Evolutionary conservation across 2,113 vertebrate species (phyloP).

Genomic region (Brachypodius melanocephalos): DNA sequence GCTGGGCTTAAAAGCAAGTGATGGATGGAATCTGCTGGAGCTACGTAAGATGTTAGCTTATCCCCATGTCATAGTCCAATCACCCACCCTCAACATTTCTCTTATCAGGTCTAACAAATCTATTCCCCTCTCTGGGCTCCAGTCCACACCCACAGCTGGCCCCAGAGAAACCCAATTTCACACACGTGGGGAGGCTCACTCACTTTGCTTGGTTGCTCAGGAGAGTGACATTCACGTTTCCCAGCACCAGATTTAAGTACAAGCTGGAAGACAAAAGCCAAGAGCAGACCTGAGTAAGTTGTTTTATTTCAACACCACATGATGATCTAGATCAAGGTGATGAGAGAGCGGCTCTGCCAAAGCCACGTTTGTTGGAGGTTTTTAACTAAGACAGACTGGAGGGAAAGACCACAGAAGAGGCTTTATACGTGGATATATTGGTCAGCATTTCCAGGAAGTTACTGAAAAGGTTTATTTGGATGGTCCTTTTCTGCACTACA

Average conservation of each 20-base stretch:
- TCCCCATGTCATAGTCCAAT: fast-evolving
- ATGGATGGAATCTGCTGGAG: neutral
- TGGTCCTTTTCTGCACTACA: neutral
- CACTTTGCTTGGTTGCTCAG: constrained; percentile 98
- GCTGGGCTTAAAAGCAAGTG: neutral
- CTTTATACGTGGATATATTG: neutral
- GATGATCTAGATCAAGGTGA: neutral
- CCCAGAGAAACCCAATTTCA: neutral
- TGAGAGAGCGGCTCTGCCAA: neutral
- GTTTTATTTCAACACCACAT: neutral
- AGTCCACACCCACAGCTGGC: neutral
- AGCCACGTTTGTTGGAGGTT: neutral
- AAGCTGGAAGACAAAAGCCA: constrained; percentile 77
- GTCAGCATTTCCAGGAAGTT: neutral
- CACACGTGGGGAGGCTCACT: neutral
- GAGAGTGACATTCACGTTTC: constrained; percentile 95
- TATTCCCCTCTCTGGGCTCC: neutral
- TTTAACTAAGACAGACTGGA: neutral
- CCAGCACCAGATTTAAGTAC: constrained; percentile 93
- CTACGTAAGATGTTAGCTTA: fast-evolving
- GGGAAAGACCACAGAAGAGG: neutral
- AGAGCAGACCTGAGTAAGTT: neutral
- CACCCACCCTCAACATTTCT: neutral
- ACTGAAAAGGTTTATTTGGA: neutral
- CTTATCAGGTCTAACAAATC: neutral